Evolutionary conservation across 2,888 invertebrate species (phyloP).

Genomic region (Antitype chi): DNA sequence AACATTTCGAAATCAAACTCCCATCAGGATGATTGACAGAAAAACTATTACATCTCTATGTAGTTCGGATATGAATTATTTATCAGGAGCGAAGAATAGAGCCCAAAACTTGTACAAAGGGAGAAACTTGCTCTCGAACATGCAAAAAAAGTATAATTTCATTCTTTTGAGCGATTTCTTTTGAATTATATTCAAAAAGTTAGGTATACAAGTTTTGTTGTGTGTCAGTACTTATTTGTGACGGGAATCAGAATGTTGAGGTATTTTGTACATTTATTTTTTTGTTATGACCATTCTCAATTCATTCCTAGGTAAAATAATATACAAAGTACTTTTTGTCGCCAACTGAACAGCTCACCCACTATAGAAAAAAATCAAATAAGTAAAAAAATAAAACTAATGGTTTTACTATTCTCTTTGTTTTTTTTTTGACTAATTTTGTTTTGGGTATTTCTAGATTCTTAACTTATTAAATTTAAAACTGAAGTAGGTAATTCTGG

Average conservation of each 20-base stretch:
- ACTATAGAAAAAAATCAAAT: too few relatives aligned
- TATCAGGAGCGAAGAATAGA: constrained; percentile 50
- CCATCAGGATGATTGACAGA: constrained; percentile 55
- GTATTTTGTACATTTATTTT: not conserved
- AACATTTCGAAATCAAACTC: constrained; percentile 9
- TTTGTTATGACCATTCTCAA: not conserved
- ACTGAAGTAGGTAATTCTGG: not conserved
- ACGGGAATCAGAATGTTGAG: not conserved
- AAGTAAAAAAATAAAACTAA: too few relatives aligned
- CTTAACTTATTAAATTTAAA: not conserved
- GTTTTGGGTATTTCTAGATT: not conserved
- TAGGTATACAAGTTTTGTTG: constrained; percentile 34
- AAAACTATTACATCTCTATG: constrained; percentile 52
- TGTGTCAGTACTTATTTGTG: constrained; percentile 37
- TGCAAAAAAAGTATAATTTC: constrained; percentile 60
- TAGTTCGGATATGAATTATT: constrained; percentile 63
- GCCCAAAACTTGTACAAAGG: constrained; percentile 54
- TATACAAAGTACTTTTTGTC: not conserved
- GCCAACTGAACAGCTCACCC: not conserved
- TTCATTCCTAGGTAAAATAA: not conserved
- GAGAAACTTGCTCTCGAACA: constrained; percentile 47
- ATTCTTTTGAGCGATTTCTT: constrained; percentile 55
- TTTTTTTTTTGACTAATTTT: too few relatives aligned
- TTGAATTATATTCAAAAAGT: constrained; percentile 54
- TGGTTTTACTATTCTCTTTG: too few relatives aligned